These are phyloP conservation scores for Neoaliturus tenellus DNA, from an alignment of 2,888 invertebrate genomes.

Conservation along the genomic window DNA sequence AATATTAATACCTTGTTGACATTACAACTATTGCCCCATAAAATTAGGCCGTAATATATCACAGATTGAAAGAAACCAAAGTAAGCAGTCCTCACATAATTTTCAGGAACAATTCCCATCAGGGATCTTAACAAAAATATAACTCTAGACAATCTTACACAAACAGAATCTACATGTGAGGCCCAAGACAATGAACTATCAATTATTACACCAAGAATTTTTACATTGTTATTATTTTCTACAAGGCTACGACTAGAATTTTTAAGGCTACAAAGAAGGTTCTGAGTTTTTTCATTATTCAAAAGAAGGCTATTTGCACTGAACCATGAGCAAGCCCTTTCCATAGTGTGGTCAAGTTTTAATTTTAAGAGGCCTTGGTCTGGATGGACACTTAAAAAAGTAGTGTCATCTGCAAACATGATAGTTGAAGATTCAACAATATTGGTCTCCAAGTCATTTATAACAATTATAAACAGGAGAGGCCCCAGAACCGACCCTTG, in stretches of 20 bases:
- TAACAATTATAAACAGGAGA: too few relatives aligned
- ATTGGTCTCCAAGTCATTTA: too few relatives aligned
- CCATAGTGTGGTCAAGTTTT: too few relatives aligned
- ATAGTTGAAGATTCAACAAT: too few relatives aligned
- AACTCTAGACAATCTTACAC: background rate
- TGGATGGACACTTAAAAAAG: too few relatives aligned
- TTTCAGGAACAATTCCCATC: background rate
- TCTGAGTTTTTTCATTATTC: background rate
- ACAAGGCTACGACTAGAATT: background rate
- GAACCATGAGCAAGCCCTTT: too few relatives aligned
- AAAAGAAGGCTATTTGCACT: background rate
- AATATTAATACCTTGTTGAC: too few relatives aligned
- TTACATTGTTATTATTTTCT: background rate
- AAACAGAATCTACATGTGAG: background rate
- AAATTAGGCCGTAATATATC: too few relatives aligned
- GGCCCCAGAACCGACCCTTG: too few relatives aligned
- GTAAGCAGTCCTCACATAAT: background rate
- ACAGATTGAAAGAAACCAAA: background rate
- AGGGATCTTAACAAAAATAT: background rate
- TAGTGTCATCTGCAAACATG: too few relatives aligned
- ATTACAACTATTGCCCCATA: too few relatives aligned
- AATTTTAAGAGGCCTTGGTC: too few relatives aligned
- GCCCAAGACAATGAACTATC: slow-evolving; percentile 9
- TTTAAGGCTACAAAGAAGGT: background rate
- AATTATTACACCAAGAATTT: background rate